Evolutionary conservation across 2,113 vertebrate species (phyloP), one percentile per base, ranked within the genome.

Genomic region (Hyperopisus bebe): DNA sequence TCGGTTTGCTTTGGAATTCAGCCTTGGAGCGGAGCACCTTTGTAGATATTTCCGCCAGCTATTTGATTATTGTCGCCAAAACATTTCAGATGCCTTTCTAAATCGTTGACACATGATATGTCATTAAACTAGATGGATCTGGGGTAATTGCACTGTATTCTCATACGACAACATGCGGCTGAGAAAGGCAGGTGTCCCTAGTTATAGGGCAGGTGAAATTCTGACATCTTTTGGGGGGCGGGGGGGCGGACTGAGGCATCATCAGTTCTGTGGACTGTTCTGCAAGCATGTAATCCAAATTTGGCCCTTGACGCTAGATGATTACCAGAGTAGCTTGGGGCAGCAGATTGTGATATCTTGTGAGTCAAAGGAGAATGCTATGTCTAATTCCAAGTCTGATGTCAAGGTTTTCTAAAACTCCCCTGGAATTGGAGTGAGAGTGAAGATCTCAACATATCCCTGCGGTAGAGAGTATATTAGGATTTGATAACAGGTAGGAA

Each of bases 91-190:
- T 88, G 62, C 58, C 24, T 88, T 88, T 50, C 3, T 66, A n/a
- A 70, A 88, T 62, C 10, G 85, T 39, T 15, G 62, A 88, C 55
- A 88, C 24, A 66, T 70, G n/a, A 88, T 13, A 46, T 46, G 55
- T 66, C 31, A 42, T 42, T 39, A 62, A 42, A 62, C 55, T 66
- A 62, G n/a, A 70, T 82, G 47, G 35, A 50, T 21, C 4, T 24
- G 31, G 88, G 88, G 70, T 48, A 53, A 89, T 89, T 39, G 31
- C 70, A 51, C 13, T 39, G 62, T 89, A 92, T 94, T 91, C 88
- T 27, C 44, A 47, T 24, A 10, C 47, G 44, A 46, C 39, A 47
- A 47, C 44, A 46, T 11, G 82, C 44, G 13, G 7, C 42, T 47
- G 82, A 9, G 46, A 47, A 84, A 84, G 15, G 10, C 17, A 84